Evolutionary conservation across 2,888 invertebrate species (phyloP), one percentile per base, ranked within the genome.

Genomic region (Lithophane socia): DNA sequence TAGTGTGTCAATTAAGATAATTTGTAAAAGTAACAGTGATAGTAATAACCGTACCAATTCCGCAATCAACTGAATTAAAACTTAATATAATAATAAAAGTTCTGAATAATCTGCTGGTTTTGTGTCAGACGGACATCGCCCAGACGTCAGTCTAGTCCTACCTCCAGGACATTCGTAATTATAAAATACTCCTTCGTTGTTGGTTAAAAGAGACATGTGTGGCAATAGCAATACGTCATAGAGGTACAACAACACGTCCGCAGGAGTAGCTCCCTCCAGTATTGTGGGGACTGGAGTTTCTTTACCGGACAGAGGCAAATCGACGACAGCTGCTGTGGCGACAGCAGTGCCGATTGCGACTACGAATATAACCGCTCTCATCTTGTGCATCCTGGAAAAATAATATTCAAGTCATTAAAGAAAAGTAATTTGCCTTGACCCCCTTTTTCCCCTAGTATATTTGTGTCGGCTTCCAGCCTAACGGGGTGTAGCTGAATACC

Each of bases 171-270:
- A 75, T 1, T 12, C 1, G 12, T 16, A 0, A 3, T 16, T n/a
- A n/a, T n/a, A 12, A 56, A 56, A 56, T n/a, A 58, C 12, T 13
- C 58, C 58, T 58, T 56, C 10, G 12, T 56, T 2, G 12, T 80
- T 75, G 4, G 0, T 1, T 1, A 54, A 42, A 3, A 0, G 4
- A 13, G 67, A 24, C 67, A 54, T 76, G 16, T 52, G 2, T 42
- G 80, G 24, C 18, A 13, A n/a, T 7, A 81, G 68, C 5, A 61
- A 63, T 21, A 81, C 64, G 44, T 81, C 76, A 61, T 80, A 81
- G 24, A 81, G 65, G 13, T 81, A 81, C 72, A 81, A 49, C 42
- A 81, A 56, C 29, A 65, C 47, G 0, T 81, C 79, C 8, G 1
- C 66, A 49, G 79, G 72, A 29, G 71, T 29, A 9, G 21, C 72